Conservation (phyloP, 2,797 vertebrate species). For the Danio tinwini region DNA sequence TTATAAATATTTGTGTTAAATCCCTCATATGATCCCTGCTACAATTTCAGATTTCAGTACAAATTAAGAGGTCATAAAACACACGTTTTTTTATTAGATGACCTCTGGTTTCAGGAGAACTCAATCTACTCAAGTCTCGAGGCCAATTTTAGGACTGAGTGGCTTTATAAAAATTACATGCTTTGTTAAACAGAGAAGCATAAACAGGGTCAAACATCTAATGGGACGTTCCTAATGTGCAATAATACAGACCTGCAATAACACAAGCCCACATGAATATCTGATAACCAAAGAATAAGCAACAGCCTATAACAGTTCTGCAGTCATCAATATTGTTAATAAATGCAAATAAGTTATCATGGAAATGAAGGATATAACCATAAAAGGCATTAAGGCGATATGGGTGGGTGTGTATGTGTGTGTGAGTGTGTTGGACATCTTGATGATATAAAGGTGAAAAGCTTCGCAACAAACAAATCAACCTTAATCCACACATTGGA, state of each 20-base stretch:
- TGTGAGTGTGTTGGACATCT: neutral
- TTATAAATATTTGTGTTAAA: neutral
- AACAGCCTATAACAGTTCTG: neutral
- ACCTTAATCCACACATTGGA: conserved; percentile 74
- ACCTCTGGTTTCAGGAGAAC: neutral
- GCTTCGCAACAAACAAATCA: conserved; percentile 78
- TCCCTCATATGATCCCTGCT: neutral
- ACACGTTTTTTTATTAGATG: neutral
- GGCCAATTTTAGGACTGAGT: neutral
- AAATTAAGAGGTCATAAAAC: conserved; percentile 19
- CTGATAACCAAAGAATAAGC: conserved; percentile 14
- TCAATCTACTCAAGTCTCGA: neutral
- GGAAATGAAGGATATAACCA: conserved; percentile 31
- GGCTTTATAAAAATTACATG: neutral
- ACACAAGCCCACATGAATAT: neutral
- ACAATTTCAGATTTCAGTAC: neutral
- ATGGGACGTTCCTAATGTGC: neutral
- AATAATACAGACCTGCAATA: neutral
- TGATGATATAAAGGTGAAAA: conserved; percentile 67
- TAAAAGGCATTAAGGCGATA: conserved; percentile 28
- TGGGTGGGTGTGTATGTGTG: neutral
- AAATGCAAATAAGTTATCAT: conserved; percentile 34
- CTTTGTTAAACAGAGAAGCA: neutral
- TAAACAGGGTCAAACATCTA: conserved; percentile 8
- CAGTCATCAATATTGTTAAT: conserved; percentile 12